Evolutionary conservation across 64 coral and sea anemone genomes (phyloP).

Genomic region (Montipora capricornis): DNA sequence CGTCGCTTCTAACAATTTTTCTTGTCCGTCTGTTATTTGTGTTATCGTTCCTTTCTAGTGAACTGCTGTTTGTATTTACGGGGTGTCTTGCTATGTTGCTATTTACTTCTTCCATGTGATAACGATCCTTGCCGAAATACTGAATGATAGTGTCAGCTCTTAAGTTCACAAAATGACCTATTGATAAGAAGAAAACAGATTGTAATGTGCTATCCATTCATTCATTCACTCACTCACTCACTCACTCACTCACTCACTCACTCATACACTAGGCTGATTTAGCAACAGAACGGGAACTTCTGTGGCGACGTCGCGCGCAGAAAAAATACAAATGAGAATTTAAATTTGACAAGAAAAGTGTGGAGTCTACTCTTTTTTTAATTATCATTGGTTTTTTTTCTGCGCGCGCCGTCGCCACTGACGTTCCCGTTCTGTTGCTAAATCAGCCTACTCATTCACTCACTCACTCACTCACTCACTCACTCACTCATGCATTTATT

Average conservation of each 20-base stretch:
- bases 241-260: neutral
- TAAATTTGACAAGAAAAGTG: too few species aligned
- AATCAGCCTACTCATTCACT: too few species aligned
- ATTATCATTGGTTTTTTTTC: too few species aligned
- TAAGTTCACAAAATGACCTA: conserved; percentile 17
- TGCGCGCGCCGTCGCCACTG: too few species aligned
- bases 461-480: neutral
- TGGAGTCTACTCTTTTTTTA: too few species aligned
- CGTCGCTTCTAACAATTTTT: neutral
- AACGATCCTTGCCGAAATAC: neutral
- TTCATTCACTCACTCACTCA: neutral
- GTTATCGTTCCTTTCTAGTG: neutral
- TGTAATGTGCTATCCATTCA: neutral
- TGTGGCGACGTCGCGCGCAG: too few species aligned
- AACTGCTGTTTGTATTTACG: neutral
- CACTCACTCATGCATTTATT: too few species aligned
- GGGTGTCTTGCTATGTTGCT: neutral
- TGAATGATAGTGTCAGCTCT: conserved; percentile 18
- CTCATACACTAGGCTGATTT: too few species aligned
- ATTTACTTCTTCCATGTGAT: neutral
- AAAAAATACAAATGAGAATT: too few species aligned
- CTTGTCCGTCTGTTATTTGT: neutral
- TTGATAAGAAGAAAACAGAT: neutral
- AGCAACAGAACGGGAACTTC: too few species aligned
- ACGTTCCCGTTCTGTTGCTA: too few species aligned